Evolutionary conservation across 2,113 vertebrate species (phyloP), one percentile per base, ranked within the genome.

Genomic region (Grammomys dolichurus): DNA sequence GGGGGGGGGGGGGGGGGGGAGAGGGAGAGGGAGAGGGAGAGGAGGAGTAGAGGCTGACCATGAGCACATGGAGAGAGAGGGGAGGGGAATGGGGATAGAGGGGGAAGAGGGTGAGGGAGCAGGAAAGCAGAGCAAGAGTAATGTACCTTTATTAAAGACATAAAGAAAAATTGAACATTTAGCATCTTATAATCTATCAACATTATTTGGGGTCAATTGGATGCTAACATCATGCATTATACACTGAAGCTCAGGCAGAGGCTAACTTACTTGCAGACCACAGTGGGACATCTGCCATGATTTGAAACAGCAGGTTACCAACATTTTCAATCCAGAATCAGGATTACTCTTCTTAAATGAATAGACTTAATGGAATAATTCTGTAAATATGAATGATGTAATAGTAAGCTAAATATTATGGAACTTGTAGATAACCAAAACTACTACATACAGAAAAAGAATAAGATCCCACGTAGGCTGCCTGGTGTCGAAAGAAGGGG

Each of bases 361-460:
- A 56, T 7, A 3, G 13, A 75, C 77, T 85, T 90, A 89, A 75
- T 76, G 19, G 28, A 60, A 46, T 56, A 91, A 75, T 12, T 36
- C 16, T 86, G 11, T 90, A 86, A 90, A 92, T 96, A 86, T 82
- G 92, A 31, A 95, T 92, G 65, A 90, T 69, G 8, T 28, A 87
- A 89, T 14, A 58, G 33, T 20, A 78, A 94, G 54, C 33, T 67
- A 90, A 95, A 87, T 87, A 58, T 78, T 77, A 73, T 11, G 77
- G 43, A 95, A 89, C 92, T 89, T 51, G 72, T 77, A 56, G n/a
- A 17, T 94, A 87, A 72, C 28, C 51, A 95, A 90, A 90, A 76
- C 54, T 65, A 13, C 24, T 14, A 91, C 17, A 6, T 51, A 67
- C 1, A 72, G 31, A 88, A 85, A 91, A 51, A 46, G 7, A 51